Base-by-base conservation (phyloP, 2,113 vertebrate species). In the Accipiter cooperii region DNA sequence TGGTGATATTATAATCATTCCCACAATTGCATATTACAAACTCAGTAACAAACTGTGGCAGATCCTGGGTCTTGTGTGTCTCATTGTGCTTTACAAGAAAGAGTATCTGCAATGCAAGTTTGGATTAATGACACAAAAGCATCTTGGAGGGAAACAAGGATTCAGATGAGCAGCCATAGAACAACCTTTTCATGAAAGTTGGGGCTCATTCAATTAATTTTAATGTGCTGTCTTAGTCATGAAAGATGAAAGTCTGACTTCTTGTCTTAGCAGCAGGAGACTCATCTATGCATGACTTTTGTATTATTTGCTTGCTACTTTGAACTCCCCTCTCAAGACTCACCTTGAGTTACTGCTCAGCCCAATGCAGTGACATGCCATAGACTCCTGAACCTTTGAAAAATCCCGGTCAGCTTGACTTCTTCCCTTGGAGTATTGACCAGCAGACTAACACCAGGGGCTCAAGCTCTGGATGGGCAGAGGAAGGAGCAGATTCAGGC, bases 1-100 rank as follows among this genome's bases (percentile, higher is more conserved):
- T 36, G 93, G 73, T 94, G 90, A 95, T 94, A 93, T 90, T 94
- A 88, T 73, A 81, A 92, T 97, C 86, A 93, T 92, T 73, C 28
- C 46, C 63, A 92, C 92, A 84, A 93, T 33, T 92, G 93, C 94
- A 70, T 12, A 91, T 95, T 95, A 42, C 94, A 76, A 96, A 92
- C 70, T 68, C 85, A 86, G 15, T 86, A 96, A 92, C 89, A 86
- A 96, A 94, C 87, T 38, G 74, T 90, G 90, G 87, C 92, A 71
- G 74, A 66, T 91, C 83, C 87, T 4, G 12, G 63, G 8, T 63
- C 68, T 78, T 76, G 61, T 13, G 38, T 15, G 6, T 34, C 76
- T 96, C 66, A 6, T 49, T 42, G 91, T 46, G 92, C 89, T 87
- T 61, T 22, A 40, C 79, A 87, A 77, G 83, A 5, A 70, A 82